Base-by-base conservation (phyloP, 2,888 invertebrate species). In the Melanotus villosus region DNA sequence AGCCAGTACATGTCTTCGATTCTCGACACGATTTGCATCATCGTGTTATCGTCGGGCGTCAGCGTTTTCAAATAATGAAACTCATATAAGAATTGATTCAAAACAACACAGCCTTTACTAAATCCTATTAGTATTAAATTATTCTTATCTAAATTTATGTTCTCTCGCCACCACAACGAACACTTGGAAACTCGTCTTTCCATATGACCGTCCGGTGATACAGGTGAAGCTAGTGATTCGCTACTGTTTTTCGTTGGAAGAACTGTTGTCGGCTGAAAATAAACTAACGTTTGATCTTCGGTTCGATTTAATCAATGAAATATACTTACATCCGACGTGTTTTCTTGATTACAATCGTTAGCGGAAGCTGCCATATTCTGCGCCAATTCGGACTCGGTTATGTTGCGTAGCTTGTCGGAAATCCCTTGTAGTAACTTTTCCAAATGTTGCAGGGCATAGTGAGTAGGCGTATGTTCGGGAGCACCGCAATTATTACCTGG, bases 71-170 rank as follows among this genome's bases (percentile, higher is more conserved):
- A 86, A 84, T 92, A 90, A 82, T 93, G 91, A 84, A 96, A 91
- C 86, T 96, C 96, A 82, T 93, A 92, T 58, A 96, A 88, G 75
- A 96, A 87, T 87, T 97, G 96, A 87, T 97, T 97, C 78, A 97
- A 89, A 69, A 96, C 96, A 67, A 96, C 94, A 84, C 95, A 96
- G 67, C 97, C 97, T 87, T 97, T 97, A 85, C 96, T 96, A 85
- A 97, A 97, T 1, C 94, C 97, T 68, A 95, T 88, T 73, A 95
- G 83, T 47, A 88, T 88, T 68, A 93, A 84, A 71, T 87, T 85
- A 54, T 68, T 74, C 80, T 88, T 88, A 78, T 90, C 89, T 78
- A 92, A 82, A 30, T 87, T 84, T 14, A 90, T 82, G 65, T 84
- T 84, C 52, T 89, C 87, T 0, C 87, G 84, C 89, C 91, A 90